These are phyloP conservation scores for Piezodorus guildinii DNA, from an alignment of 1,140 invertebrate species.

Conservation along the genomic window DNA sequence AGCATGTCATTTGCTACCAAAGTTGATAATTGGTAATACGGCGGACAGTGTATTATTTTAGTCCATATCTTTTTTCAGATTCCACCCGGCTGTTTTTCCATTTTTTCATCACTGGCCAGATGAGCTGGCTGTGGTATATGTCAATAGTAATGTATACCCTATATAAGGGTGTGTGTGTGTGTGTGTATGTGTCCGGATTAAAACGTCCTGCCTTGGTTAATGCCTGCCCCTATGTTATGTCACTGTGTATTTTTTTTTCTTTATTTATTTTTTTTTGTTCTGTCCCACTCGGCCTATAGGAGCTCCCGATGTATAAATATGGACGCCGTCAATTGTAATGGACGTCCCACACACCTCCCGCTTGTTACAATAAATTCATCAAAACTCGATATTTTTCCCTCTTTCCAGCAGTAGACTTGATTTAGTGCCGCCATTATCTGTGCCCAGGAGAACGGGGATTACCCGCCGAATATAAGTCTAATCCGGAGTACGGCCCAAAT, in stretches of 20 bases:
- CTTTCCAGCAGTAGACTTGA: background rate
- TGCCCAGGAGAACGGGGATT: conserved; percentile 3
- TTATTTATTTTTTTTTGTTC: background rate
- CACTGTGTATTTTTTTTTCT: conserved; percentile 3
- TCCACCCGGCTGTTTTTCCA: too few species aligned
- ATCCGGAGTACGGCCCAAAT: background rate
- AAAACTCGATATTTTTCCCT: conserved; percentile 20
- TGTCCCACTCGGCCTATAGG: background rate
- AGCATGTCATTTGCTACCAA: too few species aligned
- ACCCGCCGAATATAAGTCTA: background rate
- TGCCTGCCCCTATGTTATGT: conserved; percentile 14
- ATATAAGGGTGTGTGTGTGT: background rate
- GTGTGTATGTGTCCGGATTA: background rate
- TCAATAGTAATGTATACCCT: conserved; percentile 18
- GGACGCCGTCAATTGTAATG: conserved; percentile 20
- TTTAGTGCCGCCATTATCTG: conserved; percentile 5
- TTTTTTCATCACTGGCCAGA: too few species aligned
- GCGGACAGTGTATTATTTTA: too few species aligned
- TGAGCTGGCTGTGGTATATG: conserved; percentile 4
- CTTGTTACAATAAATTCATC: conserved; percentile 23
- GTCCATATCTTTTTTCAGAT: too few species aligned
- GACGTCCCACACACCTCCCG: conserved; percentile 1
- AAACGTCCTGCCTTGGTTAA: conserved; percentile 13
- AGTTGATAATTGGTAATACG: too few species aligned
- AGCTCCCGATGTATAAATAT: conserved; percentile 16